Evolutionary conservation across 2,888 invertebrate species (phyloP), one percentile per base, ranked within the genome.

Genomic region (Abrostola triplasia): DNA sequence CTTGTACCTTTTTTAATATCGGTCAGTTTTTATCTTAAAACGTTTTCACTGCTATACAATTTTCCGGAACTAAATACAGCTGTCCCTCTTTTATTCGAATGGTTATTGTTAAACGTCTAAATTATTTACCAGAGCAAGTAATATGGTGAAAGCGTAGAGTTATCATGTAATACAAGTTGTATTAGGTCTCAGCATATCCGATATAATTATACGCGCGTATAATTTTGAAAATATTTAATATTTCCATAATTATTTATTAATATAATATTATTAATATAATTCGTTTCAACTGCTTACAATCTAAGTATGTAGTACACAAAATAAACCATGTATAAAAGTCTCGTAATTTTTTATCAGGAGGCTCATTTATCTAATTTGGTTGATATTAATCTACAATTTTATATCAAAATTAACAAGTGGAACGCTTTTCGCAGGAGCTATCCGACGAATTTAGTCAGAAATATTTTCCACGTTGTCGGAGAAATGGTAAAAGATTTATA

Each of bases 401-500:
- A 79, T 79, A 79, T 77, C 49, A 76, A 83, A 84, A 82, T 82
- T 82, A 79, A 81, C 80, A 79, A 77, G 76, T 80, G 79, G 81
- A 86, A 84, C 73, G 73, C 69, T 81, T 81, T 81, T 81, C 76
- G 73, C 73, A 68, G 70, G 65, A 82, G 69, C 70, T 72, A 69
- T 77, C 69, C 76, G 57, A 60, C 67, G 56, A 82, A 80, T 80
- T 84, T 77, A 70, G 69, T 73, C 72, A 77, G 74, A 80, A 88
- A 84, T 83, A 84, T 86, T 86, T 82, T 76, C 79, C 59, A 64
- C 79, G 79, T 76, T 77, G 75, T 78, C 76, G 81, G 82, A 81
- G 84, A 84, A 86, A 88, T 84, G 85, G 83, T 74, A 72, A 84
- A 86, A 87, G 87, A 88, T 88, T 88, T 88, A 88, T 88, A 86